A percentile compares a stretch with the other conserved stretches of the same genome.
phyloP scores from a whole-genome alignment of 2,113 vertebrate species.

The Regulus satrapa region DNA sequence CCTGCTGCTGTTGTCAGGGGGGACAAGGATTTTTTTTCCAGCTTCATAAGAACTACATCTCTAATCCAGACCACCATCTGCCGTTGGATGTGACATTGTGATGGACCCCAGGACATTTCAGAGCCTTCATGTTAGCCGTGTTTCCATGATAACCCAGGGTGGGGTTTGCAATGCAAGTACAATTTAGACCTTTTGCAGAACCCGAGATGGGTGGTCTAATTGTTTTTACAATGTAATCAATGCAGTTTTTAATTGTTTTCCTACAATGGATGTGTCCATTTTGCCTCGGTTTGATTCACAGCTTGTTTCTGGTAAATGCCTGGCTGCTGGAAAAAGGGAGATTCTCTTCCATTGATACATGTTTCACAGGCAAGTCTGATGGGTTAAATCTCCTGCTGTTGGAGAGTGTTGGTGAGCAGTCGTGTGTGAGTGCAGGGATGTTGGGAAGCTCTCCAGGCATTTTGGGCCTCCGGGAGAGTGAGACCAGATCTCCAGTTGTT shows the following conservation, averaged over 20 bases:
- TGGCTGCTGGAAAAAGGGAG: conserved; percentile 44
- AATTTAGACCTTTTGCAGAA: conserved; percentile 58
- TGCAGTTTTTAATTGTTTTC: conserved; percentile 66
- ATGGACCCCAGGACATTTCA: conserved; percentile 65
- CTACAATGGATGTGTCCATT: conserved; percentile 46
- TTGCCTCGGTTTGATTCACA: conserved; percentile 59
- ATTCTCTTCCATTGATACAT: not conserved
- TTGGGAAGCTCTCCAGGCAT: not conserved
- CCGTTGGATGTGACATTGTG: conserved; percentile 60
- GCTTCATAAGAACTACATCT: conserved; percentile 39
- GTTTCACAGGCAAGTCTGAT: not conserved
- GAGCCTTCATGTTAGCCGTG: conserved; percentile 35
- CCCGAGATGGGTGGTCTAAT: conserved; percentile 40
- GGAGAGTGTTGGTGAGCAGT: not conserved
- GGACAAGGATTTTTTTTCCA: not conserved
- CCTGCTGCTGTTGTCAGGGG: not conserved
- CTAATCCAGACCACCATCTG: conserved; percentile 54
- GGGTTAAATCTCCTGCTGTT: conserved; percentile 4
- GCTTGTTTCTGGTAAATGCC: conserved; percentile 57
- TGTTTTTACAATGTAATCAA: conserved; percentile 68
- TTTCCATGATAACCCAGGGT: conserved; percentile 49
- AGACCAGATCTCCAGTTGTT: not conserved
- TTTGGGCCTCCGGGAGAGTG: not conserved
- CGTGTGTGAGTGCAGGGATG: not conserved
- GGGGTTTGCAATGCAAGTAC: conserved; percentile 58